Base-by-base conservation (phyloP, 2,113 vertebrate genomes). In the Macaca mulatta region DNA sequence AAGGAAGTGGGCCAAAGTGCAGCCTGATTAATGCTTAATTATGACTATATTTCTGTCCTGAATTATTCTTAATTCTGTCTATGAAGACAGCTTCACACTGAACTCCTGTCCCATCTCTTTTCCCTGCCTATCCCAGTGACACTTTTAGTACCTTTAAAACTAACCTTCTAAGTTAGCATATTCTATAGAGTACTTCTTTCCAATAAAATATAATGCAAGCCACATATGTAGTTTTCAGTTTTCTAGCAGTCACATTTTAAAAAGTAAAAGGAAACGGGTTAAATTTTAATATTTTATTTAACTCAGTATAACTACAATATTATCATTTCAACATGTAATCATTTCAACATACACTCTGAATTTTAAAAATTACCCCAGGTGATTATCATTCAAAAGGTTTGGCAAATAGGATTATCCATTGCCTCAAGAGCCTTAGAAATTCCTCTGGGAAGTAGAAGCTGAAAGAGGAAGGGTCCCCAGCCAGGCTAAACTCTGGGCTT, bases 301-400 rank as follows among this genome's bases (percentile, higher is more conserved):
- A 74, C 52, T 59, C 32, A 77, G 14, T 78, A 30, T 59, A 89
- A 59, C 75, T n/a, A 92, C 69, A 89, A 72, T 69, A 50, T 64
- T 91, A 72, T 84, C 23, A 55, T 89, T 95, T 93, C 70, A 89
- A 89, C 14, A 48, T 57, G 25, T 61, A 82, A 72, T 85, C 23
- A 61, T 89, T 95, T 93, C 61, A 92, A 92, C 14, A 48, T 64
- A 20, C 17, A 93, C 13, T 96, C 43, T 69, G 72, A 78, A 70
- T 77, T 96, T 92, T 70, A 43, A 86, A 85, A 87, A 50, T 64
- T 78, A 13, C 11, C 5, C 48, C 38, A 82, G 48, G 52, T 69
- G 61, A 89, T 86, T 89, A 40, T 85, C 64, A 86, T 86, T 81
- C 40, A 80, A 70, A 84, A 79, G 23, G 5, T 81, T 95, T 89